Percentiles rank a stretch among this genome's conserved stretches.
phyloP scores from a whole-genome alignment of 92 coral and sea anemone species.

The Scolanthus callimorphus region DNA sequence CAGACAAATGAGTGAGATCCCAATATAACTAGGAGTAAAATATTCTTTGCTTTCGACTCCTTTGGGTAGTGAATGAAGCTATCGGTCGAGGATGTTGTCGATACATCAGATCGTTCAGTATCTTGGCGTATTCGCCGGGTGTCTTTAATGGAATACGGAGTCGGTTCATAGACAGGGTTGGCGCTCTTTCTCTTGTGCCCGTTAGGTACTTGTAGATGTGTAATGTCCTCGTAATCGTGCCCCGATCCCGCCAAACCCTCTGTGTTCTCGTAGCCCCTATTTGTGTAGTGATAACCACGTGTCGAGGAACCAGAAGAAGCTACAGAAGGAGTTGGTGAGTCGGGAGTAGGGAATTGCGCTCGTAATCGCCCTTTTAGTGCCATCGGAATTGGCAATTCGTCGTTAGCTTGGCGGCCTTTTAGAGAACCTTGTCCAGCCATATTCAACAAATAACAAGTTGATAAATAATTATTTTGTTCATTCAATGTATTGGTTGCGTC shows the following conservation, averaged over 20 bases:
- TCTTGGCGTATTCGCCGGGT: slow-evolving; percentile 7
- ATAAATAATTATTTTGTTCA: not conserved
- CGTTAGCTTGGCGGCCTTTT: not conserved
- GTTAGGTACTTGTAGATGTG: not conserved
- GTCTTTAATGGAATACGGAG: not conserved
- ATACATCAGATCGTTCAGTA: slow-evolving; percentile 25
- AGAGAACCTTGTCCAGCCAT: slow-evolving; percentile 5
- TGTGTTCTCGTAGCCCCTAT: slow-evolving; percentile 23
- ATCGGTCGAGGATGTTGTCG: slow-evolving; percentile 1
- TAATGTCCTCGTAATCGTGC: slow-evolving; percentile 27
- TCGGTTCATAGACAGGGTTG: slow-evolving; percentile 20
- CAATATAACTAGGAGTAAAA: not conserved
- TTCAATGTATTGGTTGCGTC: not conserved
- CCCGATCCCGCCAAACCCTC: not conserved
- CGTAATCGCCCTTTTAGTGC: slow-evolving; percentile 5
- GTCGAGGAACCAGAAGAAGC: not conserved
- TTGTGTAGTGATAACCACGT: slow-evolving; percentile 7
- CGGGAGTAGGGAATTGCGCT: slow-evolving; percentile 21
- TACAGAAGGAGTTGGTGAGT: slow-evolving; percentile 15
- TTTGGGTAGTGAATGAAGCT: not conserved
- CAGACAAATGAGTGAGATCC: not conserved
- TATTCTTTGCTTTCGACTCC: not conserved
- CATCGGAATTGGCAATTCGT: slow-evolving; percentile 3
- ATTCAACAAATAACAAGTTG: not conserved
- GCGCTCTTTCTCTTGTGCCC: slow-evolving; percentile 5